Percentiles rank a stretch among this genome's conserved stretches.
Evolutionary conservation across 2,888 invertebrate genomes (phyloP).

Genomic region (Cryptosula pallasiana): DNA sequence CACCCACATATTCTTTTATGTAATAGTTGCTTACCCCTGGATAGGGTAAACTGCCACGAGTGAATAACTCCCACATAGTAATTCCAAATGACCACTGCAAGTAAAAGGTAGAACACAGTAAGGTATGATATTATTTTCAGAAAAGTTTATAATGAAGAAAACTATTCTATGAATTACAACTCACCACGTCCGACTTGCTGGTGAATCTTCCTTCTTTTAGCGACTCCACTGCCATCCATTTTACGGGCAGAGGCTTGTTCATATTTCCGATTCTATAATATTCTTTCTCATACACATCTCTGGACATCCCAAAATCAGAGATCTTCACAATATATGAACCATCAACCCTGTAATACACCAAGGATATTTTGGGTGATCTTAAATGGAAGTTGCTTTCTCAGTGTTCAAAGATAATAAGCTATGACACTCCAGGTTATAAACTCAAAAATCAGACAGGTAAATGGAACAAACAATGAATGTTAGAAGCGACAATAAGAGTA

Average conservation of each 20-base stretch:
- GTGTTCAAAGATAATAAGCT: too few species aligned
- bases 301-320: background rate
- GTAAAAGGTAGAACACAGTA: too few species aligned
- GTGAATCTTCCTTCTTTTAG: constrained; percentile 6
- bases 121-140: too few species aligned
- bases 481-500: too few species aligned
- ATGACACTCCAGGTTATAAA: too few species aligned
- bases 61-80: constrained; percentile 19
- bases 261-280: background rate
- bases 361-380: too few species aligned
- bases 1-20: constrained; percentile 16
- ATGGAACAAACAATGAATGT: too few species aligned
- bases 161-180: too few species aligned
- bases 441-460: too few species aligned
- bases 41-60: constrained; percentile 14
- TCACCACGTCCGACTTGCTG: background rate
- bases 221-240: constrained; percentile 15
- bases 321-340: background rate
- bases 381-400: too few species aligned
- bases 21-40: constrained; percentile 23
- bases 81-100: constrained; percentile 18
- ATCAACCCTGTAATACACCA: constrained; percentile 7
- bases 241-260: constrained; percentile 9
- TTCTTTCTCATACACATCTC: background rate
- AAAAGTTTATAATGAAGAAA: too few species aligned